phyloP scores from a whole-genome alignment of 1,140 invertebrate genomes.

The Drosophila melanogaster region Release_6_plus_ISO1_MT NT_037436.4:5291001-5291500 shows the following conservation, averaged over 20 bases:
- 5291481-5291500: slow-evolving; percentile 44
- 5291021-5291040: slow-evolving; percentile 18
- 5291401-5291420: slow-evolving; percentile 56
- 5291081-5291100: slow-evolving; percentile 52
- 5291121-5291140: slow-evolving; percentile 28
- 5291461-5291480: slow-evolving; percentile 17
- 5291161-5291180: slow-evolving; percentile 61
- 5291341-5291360: slow-evolving; percentile 41
- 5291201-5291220: slow-evolving; percentile 49
- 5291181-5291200: slow-evolving; percentile 62
- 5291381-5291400: slow-evolving; percentile 70
- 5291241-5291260: slow-evolving; percentile 66
- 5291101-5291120: slow-evolving; percentile 37
- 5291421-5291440: slow-evolving; percentile 34
- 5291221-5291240: slow-evolving; percentile 58
- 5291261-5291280: slow-evolving; percentile 61
- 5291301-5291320: slow-evolving; percentile 51
- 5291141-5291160: slow-evolving; percentile 73
- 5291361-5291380: slow-evolving; percentile 72
- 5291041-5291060: slow-evolving; percentile 19
- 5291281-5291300: slow-evolving; percentile 20
- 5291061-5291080: slow-evolving; percentile 28
- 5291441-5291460: background rate
- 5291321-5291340: slow-evolving; percentile 52
- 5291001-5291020: background rate